Conservation (phyloP, 2,113 vertebrate genomes). For the Laticauda colubrina region DNA sequence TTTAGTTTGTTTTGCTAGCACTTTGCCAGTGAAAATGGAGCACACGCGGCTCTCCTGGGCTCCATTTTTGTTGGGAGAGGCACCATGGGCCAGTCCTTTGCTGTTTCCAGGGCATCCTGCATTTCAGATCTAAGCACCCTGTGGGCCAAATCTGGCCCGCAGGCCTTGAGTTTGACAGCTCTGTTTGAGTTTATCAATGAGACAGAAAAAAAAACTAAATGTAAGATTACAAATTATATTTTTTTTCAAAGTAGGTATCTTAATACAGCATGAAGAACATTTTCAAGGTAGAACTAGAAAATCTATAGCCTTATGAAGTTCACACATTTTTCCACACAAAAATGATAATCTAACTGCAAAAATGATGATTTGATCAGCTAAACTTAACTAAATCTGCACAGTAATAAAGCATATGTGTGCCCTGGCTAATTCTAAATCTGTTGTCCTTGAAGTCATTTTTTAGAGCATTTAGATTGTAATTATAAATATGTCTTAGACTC, state of each 20-base stretch:
- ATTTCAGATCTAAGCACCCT: too few relatives aligned
- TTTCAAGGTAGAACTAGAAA: background rate
- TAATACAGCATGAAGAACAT: background rate
- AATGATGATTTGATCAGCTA: background rate
- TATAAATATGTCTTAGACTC: background rate
- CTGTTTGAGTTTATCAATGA: background rate
- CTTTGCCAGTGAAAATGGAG: too few relatives aligned
- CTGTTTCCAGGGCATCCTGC: too few relatives aligned
- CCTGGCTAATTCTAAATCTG: background rate
- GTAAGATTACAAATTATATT: background rate
- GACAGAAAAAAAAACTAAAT: background rate
- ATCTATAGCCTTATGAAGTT: background rate
- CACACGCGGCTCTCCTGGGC: too few relatives aligned
- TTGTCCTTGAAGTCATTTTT: background rate
- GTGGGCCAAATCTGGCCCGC: too few relatives aligned
- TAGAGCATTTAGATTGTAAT: background rate
- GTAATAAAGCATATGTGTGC: background rate
- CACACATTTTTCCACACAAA: background rate
- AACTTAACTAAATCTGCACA: background rate
- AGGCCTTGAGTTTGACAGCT: too few relatives aligned
- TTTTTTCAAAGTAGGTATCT: background rate
- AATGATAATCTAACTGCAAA: background rate
- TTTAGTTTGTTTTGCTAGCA: too few relatives aligned
- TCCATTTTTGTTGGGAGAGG: too few relatives aligned
- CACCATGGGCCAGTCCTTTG: too few relatives aligned